Base-by-base conservation (phyloP, 2,113 vertebrate genomes). In the Hiodon alosoides region DNA sequence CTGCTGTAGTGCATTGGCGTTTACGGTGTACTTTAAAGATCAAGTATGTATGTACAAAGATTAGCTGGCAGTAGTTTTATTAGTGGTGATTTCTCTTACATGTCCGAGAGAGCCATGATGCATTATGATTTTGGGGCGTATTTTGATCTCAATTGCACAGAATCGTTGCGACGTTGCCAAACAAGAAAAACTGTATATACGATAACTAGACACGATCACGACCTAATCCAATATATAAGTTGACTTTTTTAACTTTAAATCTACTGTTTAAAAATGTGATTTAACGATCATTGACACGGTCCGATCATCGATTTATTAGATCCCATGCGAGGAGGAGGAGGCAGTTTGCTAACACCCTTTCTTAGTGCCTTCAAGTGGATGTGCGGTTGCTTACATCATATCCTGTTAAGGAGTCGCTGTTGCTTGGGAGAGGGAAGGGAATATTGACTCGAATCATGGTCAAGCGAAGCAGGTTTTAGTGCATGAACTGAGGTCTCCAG, bases 371-470 rank as follows among this genome's bases (percentile, higher is more conserved):
- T 50, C 14, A 48, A 59, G n/a, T 50, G 53, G 68, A 68, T 73
- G 65, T 66, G 72, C 52, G 17, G 58, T 47, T n/a, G 11, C 17
- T 71, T 71, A 80, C 81, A 80, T 74, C 77, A 79, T 68, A 75
- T 81, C 80, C 82, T 79, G 83, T 73, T 76, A 72, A 76, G 76
- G 53, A 68, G 78, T 13, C 54, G 60, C 73, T 79, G 81, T 81
- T 80, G 72, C 72, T 58, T 79, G 78, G 71, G 76, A 77, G 78
- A 83, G 78, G 60, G 64, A 58, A 64, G 50, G 61, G 31, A 14
- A 47, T 67, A 51, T 55, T 57, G 69, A 55, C 64, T 48, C 64
- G 8, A 9, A 31, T 11, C 16, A 7, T 71, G 58, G 16, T 48
- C 55, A 16, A 54, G 55, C 53, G 13, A 3, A 46, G 17, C 47